Conservation (phyloP, 2,888 invertebrate species). For the Cephus nigrinus region DNA sequence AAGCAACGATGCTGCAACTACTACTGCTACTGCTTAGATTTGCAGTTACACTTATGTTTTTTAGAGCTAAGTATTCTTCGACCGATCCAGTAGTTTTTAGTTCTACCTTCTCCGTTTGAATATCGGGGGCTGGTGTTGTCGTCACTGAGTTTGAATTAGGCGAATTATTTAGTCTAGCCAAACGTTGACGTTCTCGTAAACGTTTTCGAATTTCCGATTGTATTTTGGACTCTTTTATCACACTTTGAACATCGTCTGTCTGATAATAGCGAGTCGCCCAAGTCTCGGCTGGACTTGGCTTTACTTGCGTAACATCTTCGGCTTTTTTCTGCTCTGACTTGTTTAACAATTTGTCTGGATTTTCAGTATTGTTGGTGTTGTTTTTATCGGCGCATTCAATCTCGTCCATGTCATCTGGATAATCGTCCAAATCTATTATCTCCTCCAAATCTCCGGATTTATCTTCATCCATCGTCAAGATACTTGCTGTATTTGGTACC, state of each 20-base stretch:
- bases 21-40: constrained; percentile 13
- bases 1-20: constrained; percentile 3
- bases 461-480: constrained; percentile 37
- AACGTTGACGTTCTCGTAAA: constrained; percentile 59
- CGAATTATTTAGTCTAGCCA: constrained; percentile 53
- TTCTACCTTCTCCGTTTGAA: constrained; percentile 22
- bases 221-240: constrained; percentile 64
- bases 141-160: constrained; percentile 35
- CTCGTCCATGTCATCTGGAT: constrained; percentile 61
- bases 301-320: neutral
- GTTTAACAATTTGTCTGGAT: neutral
- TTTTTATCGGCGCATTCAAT: constrained; percentile 18
- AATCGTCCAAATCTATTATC: constrained; percentile 62
- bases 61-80: constrained; percentile 60
- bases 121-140: constrained; percentile 15
- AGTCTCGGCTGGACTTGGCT: constrained; percentile 45
- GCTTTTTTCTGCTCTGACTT: neutral
- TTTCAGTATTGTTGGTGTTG: neutral
- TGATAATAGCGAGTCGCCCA: constrained; percentile 64
- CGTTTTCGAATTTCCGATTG: constrained; percentile 64
- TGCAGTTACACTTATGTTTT: constrained; percentile 32
- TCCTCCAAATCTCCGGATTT: constrained; percentile 54
- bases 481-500: constrained; percentile 2
- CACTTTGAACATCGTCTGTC: constrained; percentile 62
- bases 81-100: constrained; percentile 57